Percentiles rank a stretch among this genome's conserved stretches.
Conservation (phyloP, 1,140 invertebrate genomes). For the Cherax quadricarinatus region DNA sequence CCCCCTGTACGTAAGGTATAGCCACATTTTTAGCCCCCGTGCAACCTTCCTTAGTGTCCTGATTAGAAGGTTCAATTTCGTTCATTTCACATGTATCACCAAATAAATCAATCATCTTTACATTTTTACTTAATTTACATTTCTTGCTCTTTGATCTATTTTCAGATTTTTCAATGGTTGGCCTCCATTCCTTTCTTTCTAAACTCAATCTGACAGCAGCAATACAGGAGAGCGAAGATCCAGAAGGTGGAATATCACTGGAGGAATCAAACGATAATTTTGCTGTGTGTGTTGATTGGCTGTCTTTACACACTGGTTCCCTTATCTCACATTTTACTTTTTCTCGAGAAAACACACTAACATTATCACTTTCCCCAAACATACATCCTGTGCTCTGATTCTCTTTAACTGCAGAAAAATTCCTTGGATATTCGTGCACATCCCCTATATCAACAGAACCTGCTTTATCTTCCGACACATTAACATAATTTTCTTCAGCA, state of each 20-base stretch:
- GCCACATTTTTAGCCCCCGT: not conserved
- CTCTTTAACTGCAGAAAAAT: not conserved
- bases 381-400: not conserved
- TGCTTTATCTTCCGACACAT: not conserved
- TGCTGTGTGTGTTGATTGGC: too few species aligned
- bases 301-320: too few species aligned
- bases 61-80: not conserved
- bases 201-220: not conserved
- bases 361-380: not conserved
- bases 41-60: not conserved
- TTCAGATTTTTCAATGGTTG: not conserved
- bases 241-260: not conserved
- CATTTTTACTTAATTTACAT: not conserved
- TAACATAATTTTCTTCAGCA: not conserved
- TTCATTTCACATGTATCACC: not conserved
- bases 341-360: not conserved
- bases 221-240: not conserved
- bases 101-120: conserved; percentile 17
- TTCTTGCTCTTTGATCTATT: not conserved
- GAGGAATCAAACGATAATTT: not conserved
- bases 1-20: not conserved
- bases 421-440: not conserved
- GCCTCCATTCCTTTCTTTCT: not conserved
- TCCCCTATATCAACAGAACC: not conserved
- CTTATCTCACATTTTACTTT: not conserved